phyloP scores from a whole-genome alignment of 2,113 vertebrate species.

The Uropsilus gracilis region DNA sequence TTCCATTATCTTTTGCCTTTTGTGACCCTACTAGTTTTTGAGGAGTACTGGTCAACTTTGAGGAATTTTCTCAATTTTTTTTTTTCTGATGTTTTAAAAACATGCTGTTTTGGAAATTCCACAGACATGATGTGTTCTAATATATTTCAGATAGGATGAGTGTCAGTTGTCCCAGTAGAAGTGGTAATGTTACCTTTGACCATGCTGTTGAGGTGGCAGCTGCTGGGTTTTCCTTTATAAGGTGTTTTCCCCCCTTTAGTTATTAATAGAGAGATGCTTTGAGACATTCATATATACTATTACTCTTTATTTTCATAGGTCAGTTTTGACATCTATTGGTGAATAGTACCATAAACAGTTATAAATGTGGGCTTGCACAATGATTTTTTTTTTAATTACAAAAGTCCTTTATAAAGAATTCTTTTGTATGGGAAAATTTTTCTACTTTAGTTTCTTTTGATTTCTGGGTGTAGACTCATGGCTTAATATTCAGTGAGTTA shows the following conservation, averaged over 20 bases:
- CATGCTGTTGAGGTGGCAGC: background rate
- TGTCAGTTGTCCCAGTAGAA: background rate
- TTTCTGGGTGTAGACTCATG: background rate
- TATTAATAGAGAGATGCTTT: background rate
- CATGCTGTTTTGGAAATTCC: background rate
- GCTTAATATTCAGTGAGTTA: conserved; percentile 2
- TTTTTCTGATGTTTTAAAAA: conserved; percentile 14
- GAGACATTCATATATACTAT: background rate
- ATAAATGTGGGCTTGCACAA: background rate
- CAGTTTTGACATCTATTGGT: background rate
- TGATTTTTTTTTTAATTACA: background rate
- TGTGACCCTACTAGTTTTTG: background rate
- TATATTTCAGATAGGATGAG: background rate
- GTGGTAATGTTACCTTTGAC: background rate
- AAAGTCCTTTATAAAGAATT: background rate
- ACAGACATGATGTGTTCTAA: background rate
- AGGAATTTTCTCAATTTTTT: background rate
- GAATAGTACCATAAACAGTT: background rate
- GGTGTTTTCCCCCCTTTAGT: background rate
- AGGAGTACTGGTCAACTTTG: background rate
- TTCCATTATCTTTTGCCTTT: background rate
- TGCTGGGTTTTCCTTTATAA: background rate
- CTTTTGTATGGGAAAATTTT: background rate
- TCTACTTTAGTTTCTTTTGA: background rate
- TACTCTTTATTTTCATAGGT: background rate